Conservation (phyloP, 2,113 vertebrate species). For the Pluvialis apricaria region DNA sequence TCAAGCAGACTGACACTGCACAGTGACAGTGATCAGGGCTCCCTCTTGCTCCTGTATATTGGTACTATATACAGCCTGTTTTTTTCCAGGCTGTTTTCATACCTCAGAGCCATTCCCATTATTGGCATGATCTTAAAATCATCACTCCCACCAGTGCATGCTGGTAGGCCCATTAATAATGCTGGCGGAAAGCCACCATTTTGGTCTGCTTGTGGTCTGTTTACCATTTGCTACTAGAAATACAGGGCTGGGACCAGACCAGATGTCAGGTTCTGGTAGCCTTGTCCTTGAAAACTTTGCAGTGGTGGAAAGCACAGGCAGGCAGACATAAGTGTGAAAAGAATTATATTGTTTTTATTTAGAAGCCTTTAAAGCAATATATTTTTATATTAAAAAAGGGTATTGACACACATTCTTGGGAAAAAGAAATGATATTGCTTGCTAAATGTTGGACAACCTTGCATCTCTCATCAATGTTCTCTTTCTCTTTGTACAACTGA, state of each 20-base stretch:
- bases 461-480: background rate
- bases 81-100: background rate
- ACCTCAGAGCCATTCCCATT: background rate
- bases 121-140: background rate
- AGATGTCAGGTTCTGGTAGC: background rate
- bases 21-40: background rate
- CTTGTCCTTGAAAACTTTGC: background rate
- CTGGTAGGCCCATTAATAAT: background rate
- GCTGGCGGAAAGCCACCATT: background rate
- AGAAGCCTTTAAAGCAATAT: background rate
- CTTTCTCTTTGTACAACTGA: background rate
- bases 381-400: background rate
- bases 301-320: background rate
- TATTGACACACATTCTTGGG: background rate
- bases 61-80: background rate
- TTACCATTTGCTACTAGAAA: background rate
- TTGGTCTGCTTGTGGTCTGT: background rate
- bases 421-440: background rate
- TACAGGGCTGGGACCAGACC: background rate
- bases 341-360: background rate
- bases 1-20: background rate
- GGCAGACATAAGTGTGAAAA: background rate
- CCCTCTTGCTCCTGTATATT: background rate
- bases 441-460: background rate
- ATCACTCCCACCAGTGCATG: background rate